These are phyloP conservation scores for Anoplophora glabripennis DNA, from an alignment of 1,140 invertebrate genomes.

Conservation along the genomic window DNA sequence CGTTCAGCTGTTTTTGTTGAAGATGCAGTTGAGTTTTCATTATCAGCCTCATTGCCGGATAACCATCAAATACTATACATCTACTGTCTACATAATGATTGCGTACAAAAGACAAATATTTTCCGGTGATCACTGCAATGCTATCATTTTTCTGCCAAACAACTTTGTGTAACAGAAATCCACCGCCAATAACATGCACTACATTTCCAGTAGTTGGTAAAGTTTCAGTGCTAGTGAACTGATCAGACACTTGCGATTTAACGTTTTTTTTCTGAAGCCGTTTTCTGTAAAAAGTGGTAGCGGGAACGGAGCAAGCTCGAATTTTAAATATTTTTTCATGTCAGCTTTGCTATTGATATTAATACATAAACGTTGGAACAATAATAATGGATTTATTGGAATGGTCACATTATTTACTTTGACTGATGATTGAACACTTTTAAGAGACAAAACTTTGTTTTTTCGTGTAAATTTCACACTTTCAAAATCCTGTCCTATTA, in stretches of 20 bases:
- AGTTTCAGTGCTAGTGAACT: no score
- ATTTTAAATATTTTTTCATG: conserved; percentile 17
- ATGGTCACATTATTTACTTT: conserved; percentile 4
- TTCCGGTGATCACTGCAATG: conserved; percentile 3
- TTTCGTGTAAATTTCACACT: conserved; percentile 5
- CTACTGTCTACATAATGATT: no score
- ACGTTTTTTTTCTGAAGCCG: no score
- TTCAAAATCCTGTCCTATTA: not conserved
- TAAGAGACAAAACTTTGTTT: conserved; percentile 5
- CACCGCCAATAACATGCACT: no score
- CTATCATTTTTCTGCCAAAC: conserved; percentile 15
- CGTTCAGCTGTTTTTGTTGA: no score
- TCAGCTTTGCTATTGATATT: conserved; percentile 11
- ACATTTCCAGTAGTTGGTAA: no score
- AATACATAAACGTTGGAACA: conserved; percentile 4
- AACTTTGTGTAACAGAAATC: no score
- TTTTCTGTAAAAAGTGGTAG: conserved; percentile 5
- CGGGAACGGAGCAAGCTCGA: conserved; percentile 11
- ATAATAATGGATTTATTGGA: conserved; percentile 3
- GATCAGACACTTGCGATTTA: no score
- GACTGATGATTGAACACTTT: conserved; percentile 2
- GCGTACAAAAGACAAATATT: no score
- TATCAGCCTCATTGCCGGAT: no score
- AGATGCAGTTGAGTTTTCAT: no score
- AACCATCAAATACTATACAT: no score